Base-by-base conservation (phyloP, 2,797 vertebrate genomes). In the Podarcis siculus region DNA sequence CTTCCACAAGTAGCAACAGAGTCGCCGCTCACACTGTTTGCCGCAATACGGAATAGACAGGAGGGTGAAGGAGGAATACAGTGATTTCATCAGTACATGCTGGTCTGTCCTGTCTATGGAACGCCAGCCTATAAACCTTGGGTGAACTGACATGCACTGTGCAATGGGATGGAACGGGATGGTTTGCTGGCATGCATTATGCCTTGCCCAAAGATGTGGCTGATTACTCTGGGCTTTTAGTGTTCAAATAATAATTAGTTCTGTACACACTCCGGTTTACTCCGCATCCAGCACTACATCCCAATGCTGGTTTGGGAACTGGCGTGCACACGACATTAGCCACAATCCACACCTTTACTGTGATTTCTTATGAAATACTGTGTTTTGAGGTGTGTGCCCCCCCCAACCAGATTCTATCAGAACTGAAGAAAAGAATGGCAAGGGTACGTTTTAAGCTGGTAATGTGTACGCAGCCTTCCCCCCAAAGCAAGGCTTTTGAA, bases 401-500 rank as follows among this genome's bases (percentile, higher is more conserved):
- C 49, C 0, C 0, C 3, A 55, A 15, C 49, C 49, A 55, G 49
- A 55, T 55, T 55, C 49, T 55, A 55, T 55, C 13, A 15, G 49
- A 55, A 55, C 15, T 55, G 49, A 55, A 15, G 49, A 15, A 55
- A 55, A 55, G 0, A 55, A 55, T 55, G 49, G 4, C 32, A 35
- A 19, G 7, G 71, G 32, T 35, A 32, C 32, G n/a, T 17, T 69
- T 69, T 4, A 15, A 55, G 49, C 13, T 55, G 49, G 3, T 4
- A 15, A 55, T 55, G 49, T 55, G 49, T 55, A 73, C 3, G 32
- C 45, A 84, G 82, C 25, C 91, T 94, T 94, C 94, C 91, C 90
- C 95, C 93, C 89, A 95, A 92, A 95, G 89, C 86, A 95, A 95
- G 92, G 90, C 91, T 93, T 91, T 87, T 92, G 92, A 94, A 96